Base-by-base conservation (phyloP, 1,140 invertebrate species). In the Panonychus citri region DNA sequence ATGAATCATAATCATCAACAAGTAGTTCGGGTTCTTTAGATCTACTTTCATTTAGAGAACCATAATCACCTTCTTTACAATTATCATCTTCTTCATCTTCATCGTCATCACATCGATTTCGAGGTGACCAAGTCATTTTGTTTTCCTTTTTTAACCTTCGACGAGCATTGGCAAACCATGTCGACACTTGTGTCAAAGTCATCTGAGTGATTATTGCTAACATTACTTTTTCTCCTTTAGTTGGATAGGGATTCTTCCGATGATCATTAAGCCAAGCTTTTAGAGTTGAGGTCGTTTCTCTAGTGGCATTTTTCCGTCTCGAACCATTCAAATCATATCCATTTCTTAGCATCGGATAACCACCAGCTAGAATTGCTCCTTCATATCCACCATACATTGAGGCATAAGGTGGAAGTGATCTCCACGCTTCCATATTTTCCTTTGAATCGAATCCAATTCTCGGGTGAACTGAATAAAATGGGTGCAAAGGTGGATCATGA, bases 241-340 rank as follows among this genome's bases (percentile, higher is more conserved):
- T 77, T 8, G 76, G 76, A 63, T 77, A 77, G 0, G 76, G 76
- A 64, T 78, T 95, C 81, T 73, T 95, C 78, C 73, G 85, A 82
- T 82, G 75, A 81, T 95, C 67, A 78, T 79, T 63, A 76, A 94
- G 71, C 94, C 91, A 94, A 75, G 75, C 74, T 71, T 96, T 96
- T 7, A 96, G 71, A 8, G 90, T 94, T 68, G 84, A 89, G 19
- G 91, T 96, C 24, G 90, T 96, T 72, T 97, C 91, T 56, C 91
- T 72, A 19, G 93, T 96, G 27, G 93, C 93, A 73, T 97, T 96
- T 75, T 96, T 96, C 62, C 91, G 75, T 25, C 64, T n/a, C 10
- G 85, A 83, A 1, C 84, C 84, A 65, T 88, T 89, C 58, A 88
- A 71, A 69, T 89, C 85, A 66, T 88, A 89, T 63, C 85, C 85